A percentile compares a stretch with the other conserved stretches of the same genome.
phyloP scores from a whole-genome alignment of 1,140 invertebrate genomes.

The Ericerus pela region DNA sequence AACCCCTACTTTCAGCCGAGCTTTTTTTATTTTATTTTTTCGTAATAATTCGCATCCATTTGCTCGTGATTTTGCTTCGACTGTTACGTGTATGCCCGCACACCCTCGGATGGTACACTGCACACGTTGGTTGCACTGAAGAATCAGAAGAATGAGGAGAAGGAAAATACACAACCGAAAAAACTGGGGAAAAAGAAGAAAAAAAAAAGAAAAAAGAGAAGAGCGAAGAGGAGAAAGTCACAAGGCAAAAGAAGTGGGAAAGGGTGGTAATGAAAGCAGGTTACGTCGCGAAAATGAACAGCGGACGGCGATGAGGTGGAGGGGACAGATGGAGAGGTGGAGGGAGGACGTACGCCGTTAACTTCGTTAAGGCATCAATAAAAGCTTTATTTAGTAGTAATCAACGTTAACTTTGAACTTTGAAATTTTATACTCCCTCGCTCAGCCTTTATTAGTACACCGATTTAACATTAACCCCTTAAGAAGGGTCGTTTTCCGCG shows the following conservation, averaged over 20 bases:
- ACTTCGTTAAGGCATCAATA: conserved; percentile 12
- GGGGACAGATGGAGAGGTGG: background rate
- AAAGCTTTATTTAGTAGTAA: conserved; percentile 11
- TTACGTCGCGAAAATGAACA: too few relatives aligned
- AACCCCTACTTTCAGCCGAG: too few relatives aligned
- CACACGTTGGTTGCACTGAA: background rate
- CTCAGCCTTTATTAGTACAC: conserved; percentile 10
- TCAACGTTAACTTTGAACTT: conserved; percentile 12
- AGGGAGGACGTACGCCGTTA: background rate
- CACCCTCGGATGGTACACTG: too few relatives aligned
- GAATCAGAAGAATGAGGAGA: background rate
- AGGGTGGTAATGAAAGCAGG: too few relatives aligned
- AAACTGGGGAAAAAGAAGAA: too few relatives aligned
- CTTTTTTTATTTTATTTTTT: too few relatives aligned
- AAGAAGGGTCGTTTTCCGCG: background rate
- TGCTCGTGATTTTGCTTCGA: background rate
- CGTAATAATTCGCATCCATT: conserved; percentile 6
- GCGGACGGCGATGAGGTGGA: background rate
- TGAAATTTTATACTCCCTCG: conserved; percentile 11
- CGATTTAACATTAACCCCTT: conserved; percentile 7
- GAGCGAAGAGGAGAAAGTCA: too few relatives aligned
- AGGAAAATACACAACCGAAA: too few relatives aligned
- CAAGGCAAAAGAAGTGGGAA: too few relatives aligned
- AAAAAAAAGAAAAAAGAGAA: too few relatives aligned
- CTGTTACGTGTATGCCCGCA: background rate